A percentile compares a stretch with the other conserved stretches of the same genome.
Evolutionary conservation across 1,140 invertebrate genomes (phyloP).

Genomic region (Apis cerana): DNA sequence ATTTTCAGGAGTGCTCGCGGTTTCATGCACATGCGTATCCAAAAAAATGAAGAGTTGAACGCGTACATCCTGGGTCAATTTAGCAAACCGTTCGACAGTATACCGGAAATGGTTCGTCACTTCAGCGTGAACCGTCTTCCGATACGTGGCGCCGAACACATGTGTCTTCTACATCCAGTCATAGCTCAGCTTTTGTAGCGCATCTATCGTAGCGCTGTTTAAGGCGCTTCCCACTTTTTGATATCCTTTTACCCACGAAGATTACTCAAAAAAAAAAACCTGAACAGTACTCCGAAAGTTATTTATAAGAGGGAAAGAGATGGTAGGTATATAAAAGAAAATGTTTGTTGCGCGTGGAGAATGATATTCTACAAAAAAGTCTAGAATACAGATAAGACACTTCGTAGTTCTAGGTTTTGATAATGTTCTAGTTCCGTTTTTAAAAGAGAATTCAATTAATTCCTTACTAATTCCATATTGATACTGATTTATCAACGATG

Average conservation of each 20-base stretch:
- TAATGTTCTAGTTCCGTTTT: too few species aligned
- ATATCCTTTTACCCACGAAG: slow-evolving; percentile 52
- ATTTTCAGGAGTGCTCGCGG: slow-evolving; percentile 92
- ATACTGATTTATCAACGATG: too few species aligned
- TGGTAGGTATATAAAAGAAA: neutral
- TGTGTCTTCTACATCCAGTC: slow-evolving; percentile 94
- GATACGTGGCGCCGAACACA: slow-evolving; percentile 96
- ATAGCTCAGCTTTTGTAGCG: slow-evolving; percentile 91
- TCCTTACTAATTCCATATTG: too few species aligned
- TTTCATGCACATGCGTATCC: slow-evolving; percentile 97
- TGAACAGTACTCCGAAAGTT: slow-evolving; percentile 14
- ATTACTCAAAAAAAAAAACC: slow-evolving; percentile 1
- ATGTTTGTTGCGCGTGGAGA: neutral
- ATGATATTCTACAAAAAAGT: neutral
- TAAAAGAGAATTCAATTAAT: too few species aligned
- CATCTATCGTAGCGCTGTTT: slow-evolving; percentile 78
- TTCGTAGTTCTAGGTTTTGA: too few species aligned
- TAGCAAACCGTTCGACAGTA: slow-evolving; percentile 93
- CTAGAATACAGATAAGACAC: neutral
- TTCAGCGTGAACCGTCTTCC: slow-evolving; percentile 95
- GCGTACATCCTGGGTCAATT: slow-evolving; percentile 94
- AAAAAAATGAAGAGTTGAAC: slow-evolving; percentile 86
- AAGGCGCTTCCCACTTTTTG: slow-evolving; percentile 71
- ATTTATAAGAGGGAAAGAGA: slow-evolving; percentile 20
- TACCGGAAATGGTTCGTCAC: slow-evolving; percentile 96